A percentile compares a stretch with the other conserved stretches of the same genome.
Evolutionary conservation across 2,113 vertebrate species (phyloP).

Genomic region (Genyomyrus donnyi): DNA sequence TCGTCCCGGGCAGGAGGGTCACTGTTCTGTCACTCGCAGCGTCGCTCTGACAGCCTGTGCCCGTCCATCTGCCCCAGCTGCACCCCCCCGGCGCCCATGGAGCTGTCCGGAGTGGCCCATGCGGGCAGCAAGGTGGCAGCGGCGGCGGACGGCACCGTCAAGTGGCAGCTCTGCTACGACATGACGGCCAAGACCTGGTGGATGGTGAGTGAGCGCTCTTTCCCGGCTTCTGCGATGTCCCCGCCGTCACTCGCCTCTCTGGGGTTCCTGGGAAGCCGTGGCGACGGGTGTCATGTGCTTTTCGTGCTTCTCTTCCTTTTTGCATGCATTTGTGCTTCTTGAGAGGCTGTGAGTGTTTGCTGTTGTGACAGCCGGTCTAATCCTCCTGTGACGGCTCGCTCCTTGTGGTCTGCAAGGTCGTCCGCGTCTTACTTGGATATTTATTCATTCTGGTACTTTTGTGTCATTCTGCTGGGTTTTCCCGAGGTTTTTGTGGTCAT

Average conservation of each 20-base stretch:
- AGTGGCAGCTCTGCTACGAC: conserved; percentile 86
- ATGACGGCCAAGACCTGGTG: conserved; percentile 81
- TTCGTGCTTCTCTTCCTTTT: background rate
- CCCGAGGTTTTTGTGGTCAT: background rate
- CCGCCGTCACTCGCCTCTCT: background rate
- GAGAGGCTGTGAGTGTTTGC: background rate
- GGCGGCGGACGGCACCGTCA: conserved; percentile 53
- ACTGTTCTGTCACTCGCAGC: background rate
- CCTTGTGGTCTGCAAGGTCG: background rate
- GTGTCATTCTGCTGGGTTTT: background rate
- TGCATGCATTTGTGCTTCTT: background rate
- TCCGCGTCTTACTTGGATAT: background rate
- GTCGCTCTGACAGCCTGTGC: background rate
- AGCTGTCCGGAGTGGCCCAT: conserved; percentile 40
- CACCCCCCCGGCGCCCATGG: conserved; percentile 30
- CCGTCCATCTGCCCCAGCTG: conserved; percentile 1
- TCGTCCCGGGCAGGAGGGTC: conserved; percentile 25
- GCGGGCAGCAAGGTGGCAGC: conserved; percentile 24
- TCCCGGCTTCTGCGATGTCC: no score
- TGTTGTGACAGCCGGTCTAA: background rate
- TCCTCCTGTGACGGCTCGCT: background rate
- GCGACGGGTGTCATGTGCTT: background rate
- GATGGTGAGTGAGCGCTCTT: conserved; percentile 74
- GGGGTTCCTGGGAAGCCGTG: background rate
- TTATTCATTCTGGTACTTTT: background rate